Conservation (phyloP, 2,888 invertebrate genomes). For the Orchesella flavescens region DNA sequence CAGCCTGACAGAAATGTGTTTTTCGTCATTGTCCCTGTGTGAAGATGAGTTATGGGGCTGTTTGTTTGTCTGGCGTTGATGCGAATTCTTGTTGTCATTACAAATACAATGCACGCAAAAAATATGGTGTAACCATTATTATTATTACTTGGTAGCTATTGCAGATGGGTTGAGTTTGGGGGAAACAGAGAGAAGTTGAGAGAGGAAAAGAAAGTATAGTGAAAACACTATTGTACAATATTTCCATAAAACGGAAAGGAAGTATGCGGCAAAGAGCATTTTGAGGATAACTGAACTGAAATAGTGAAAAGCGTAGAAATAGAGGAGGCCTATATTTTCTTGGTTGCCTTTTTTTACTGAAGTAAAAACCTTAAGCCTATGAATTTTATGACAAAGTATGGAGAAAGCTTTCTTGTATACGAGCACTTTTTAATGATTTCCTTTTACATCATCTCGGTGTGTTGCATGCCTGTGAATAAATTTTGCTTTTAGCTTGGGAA, state of each 20-base stretch:
- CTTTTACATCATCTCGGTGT: constrained; percentile 24
- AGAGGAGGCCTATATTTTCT: constrained; percentile 23
- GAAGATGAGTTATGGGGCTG: not conserved
- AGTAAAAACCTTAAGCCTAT: constrained; percentile 4
- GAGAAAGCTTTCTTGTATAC: constrained; percentile 2
- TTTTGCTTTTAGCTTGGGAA: constrained; percentile 19
- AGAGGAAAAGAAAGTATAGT: not conserved
- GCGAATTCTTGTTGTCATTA: not conserved
- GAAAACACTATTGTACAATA: constrained; percentile 11
- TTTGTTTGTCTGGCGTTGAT: not conserved
- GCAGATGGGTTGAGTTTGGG: not conserved
- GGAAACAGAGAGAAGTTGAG: not conserved
- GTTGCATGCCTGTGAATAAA: constrained; percentile 32
- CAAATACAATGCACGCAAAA: constrained; percentile 12
- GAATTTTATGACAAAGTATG: constrained; percentile 18
- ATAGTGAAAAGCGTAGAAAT: not conserved
- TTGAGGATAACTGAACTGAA: not conserved
- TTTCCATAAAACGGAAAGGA: not conserved
- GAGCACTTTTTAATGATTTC: constrained; percentile 45
- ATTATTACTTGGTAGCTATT: not conserved
- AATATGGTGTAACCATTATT: constrained; percentile 5
- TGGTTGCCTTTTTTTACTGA: constrained; percentile 6
- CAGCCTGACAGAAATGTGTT: constrained; percentile 33
- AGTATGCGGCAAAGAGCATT: constrained; percentile 2
- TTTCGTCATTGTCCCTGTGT: constrained; percentile 17